These are phyloP conservation scores for Dryobates pubescens DNA, from an alignment of 2,797 vertebrate genomes.

Conservation along the genomic window DNA sequence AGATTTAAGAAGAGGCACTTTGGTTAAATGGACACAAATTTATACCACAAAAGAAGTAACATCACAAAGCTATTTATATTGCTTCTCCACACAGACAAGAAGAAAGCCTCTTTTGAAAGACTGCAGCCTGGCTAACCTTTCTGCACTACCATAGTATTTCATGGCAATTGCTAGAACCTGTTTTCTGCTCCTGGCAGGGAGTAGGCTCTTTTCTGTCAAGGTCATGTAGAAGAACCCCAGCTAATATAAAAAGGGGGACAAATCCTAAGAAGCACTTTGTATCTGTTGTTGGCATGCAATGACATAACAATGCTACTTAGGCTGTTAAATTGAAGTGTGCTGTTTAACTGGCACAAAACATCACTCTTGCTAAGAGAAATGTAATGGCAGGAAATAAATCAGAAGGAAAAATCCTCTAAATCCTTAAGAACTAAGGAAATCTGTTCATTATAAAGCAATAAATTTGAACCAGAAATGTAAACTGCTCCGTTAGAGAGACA, in stretches of 20 bases:
- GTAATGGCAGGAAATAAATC: neutral
- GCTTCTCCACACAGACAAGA: neutral
- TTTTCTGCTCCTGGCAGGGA: neutral
- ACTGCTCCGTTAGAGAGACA: neutral
- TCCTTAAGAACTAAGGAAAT: neutral
- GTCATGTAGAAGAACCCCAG: neutral
- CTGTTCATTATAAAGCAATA: neutral
- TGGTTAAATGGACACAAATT: neutral
- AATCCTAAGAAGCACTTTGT: neutral
- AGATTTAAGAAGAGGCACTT: neutral
- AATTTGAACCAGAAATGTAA: conserved; percentile 8
- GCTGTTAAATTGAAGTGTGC: neutral
- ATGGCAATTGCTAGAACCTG: neutral
- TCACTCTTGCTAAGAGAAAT: neutral
- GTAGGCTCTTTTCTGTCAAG: neutral
- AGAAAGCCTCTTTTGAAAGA: neutral
- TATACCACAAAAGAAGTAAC: neutral
- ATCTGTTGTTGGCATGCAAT: neutral
- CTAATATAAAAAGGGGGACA: neutral
- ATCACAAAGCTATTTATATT: neutral
- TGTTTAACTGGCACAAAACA: neutral
- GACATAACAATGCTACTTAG: neutral
- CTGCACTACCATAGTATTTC: neutral
- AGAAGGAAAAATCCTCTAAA: conserved; percentile 36
- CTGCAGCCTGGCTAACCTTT: neutral